These are phyloP conservation scores for Gonatopus flavifemur DNA, from an alignment of 1,140 invertebrate genomes.

Conservation along the genomic window DNA sequence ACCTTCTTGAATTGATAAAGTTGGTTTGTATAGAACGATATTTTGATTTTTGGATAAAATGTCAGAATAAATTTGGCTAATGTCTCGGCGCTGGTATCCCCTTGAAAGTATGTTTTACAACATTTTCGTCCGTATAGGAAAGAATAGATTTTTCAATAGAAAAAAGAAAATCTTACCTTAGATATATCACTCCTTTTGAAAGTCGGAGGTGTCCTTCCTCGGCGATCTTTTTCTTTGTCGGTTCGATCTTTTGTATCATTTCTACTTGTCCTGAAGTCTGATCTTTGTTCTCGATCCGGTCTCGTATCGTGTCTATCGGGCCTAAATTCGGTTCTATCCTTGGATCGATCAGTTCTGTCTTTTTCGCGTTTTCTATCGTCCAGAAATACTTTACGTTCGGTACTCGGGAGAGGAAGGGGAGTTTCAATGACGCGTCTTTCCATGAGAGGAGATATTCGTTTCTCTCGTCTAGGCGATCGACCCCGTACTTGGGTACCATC, in stretches of 20 bases:
- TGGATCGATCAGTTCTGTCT: constrained; percentile 33
- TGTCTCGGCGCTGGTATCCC: too few species aligned
- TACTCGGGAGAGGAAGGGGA: constrained; percentile 42
- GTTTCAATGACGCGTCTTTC: constrained; percentile 56
- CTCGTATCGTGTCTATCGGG: constrained; percentile 29
- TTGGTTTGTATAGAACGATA: too few species aligned
- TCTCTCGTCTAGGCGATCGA: constrained; percentile 52
- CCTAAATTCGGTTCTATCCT: constrained; percentile 37
- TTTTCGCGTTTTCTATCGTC: constrained; percentile 58
- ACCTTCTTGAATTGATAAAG: too few species aligned
- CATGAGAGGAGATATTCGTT: constrained; percentile 55
- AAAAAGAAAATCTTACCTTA: constrained; percentile 26
- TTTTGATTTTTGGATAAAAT: not conserved
- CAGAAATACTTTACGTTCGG: constrained; percentile 62
- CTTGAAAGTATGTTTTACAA: too few species aligned
- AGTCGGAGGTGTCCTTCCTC: constrained; percentile 45
- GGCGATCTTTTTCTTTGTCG: constrained; percentile 44
- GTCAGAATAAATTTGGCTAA: constrained; percentile 17
- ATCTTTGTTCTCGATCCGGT: constrained; percentile 28
- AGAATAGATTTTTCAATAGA: too few species aligned
- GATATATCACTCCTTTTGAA: constrained; percentile 33
- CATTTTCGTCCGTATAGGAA: too few species aligned
- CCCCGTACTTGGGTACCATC: constrained; percentile 51
- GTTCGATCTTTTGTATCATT: constrained; percentile 26
- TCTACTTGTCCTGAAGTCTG: constrained; percentile 40